Evolutionary conservation across 2,888 invertebrate genomes (phyloP).

Genomic region (Leptinotarsa juncta): DNA sequence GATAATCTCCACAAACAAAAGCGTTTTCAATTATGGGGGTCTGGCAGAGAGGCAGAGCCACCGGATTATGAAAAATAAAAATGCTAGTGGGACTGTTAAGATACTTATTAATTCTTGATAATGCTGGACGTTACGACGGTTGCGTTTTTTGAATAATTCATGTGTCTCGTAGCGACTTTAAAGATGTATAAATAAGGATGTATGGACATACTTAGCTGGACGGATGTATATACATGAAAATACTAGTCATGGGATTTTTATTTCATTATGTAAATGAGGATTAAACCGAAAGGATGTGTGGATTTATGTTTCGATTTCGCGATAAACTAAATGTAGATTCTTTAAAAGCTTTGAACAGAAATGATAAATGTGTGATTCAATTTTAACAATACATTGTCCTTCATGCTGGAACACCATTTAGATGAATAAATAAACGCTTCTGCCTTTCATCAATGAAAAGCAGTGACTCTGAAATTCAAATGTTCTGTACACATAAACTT

Average conservation of each 20-base stretch:
- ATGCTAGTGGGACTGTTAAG: conserved; percentile 31
- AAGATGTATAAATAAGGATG: conserved; percentile 44
- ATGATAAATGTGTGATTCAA: too few species aligned
- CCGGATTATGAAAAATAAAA: conserved; percentile 45
- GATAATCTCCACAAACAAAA: conserved; percentile 33
- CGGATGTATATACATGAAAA: conserved; percentile 29
- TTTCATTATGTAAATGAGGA: conserved; percentile 39
- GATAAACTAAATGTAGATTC: neutral
- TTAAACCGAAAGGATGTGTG: conserved; percentile 27
- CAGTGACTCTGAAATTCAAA: too few species aligned
- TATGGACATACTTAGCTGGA: conserved; percentile 38
- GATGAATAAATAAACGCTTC: too few species aligned
- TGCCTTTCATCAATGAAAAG: too few species aligned
- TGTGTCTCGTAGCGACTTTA: conserved; percentile 47
- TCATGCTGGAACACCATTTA: too few species aligned
- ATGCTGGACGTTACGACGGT: conserved; percentile 36
- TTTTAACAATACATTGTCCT: too few species aligned
- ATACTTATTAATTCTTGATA: conserved; percentile 46
- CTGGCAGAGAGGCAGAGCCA: conserved; percentile 34
- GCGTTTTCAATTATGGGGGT: conserved; percentile 43
- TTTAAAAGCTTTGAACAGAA: too few species aligned
- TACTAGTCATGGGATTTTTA: conserved; percentile 37
- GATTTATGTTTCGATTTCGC: conserved; percentile 14
- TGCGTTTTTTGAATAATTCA: conserved; percentile 50
- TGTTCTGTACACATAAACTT: too few species aligned